phyloP scores from a whole-genome alignment of 2,797 vertebrate species.

The Eremophila alpestris region DNA sequence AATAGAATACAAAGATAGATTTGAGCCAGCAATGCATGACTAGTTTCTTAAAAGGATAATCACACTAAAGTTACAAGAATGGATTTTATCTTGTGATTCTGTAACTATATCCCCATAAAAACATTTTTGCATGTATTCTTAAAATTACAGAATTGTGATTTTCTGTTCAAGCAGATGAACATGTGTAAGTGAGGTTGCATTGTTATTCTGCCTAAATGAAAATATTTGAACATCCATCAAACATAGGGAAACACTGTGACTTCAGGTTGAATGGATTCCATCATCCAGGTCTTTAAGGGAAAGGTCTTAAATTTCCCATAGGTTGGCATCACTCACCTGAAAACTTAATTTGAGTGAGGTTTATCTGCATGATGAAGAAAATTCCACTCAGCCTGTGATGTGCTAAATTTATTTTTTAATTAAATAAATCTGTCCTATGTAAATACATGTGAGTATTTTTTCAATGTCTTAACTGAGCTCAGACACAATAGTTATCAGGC shows the following conservation, averaged over 20 bases:
- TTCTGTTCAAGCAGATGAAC: background rate
- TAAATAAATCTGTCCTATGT: background rate
- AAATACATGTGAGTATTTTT: background rate
- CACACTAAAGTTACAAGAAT: background rate
- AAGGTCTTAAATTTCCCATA: background rate
- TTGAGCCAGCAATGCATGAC: background rate
- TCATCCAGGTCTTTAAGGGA: background rate
- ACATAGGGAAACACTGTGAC: background rate
- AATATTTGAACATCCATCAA: background rate
- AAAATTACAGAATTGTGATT: background rate
- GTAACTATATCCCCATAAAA: background rate
- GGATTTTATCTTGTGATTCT: background rate
- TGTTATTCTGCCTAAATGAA: background rate
- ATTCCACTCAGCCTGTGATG: background rate
- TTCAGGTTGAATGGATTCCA: background rate
- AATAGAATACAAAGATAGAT: background rate
- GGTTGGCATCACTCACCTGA: background rate
- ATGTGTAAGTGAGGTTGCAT: background rate
- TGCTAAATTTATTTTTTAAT: background rate
- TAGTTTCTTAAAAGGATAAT: background rate
- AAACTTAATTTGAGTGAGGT: background rate
- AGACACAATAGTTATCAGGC: background rate
- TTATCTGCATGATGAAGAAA: background rate
- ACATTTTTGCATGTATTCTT: background rate
- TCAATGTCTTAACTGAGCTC: background rate